Conservation (phyloP, 2,797 vertebrate genomes). For the Crenuchus spilurus region DNA sequence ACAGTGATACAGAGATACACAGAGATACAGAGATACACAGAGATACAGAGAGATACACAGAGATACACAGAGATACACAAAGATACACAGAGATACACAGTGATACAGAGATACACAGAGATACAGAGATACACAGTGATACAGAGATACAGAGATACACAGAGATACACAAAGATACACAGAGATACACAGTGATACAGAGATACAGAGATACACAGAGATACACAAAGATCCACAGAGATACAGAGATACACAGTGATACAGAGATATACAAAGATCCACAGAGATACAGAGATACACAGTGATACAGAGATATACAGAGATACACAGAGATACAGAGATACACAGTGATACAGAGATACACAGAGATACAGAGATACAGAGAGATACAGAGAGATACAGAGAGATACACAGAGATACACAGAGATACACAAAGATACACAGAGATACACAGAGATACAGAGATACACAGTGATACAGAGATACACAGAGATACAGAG, state of each 20-base stretch:
- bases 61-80: neutral
- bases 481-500: slow-evolving; percentile 3
- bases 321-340: no score
- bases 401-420: neutral
- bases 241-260: neutral
- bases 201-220: neutral
- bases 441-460: neutral
- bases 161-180: slow-evolving; percentile 4
- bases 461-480: neutral
- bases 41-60: neutral
- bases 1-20: neutral
- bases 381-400: neutral
- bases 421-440: neutral
- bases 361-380: slow-evolving; percentile 10
- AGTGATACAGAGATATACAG: no score
- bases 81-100: slow-evolving; percentile 8
- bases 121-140: no score
- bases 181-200: neutral
- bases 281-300: slow-evolving; percentile 21
- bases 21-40: neutral
- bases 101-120: slow-evolving; percentile 12
- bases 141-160: no score
- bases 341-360: no score
- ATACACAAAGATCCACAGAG: neutral
- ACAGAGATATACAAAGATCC: neutral